phyloP scores from a whole-genome alignment of 2,888 invertebrate species.

The Unio delphinus region DNA sequence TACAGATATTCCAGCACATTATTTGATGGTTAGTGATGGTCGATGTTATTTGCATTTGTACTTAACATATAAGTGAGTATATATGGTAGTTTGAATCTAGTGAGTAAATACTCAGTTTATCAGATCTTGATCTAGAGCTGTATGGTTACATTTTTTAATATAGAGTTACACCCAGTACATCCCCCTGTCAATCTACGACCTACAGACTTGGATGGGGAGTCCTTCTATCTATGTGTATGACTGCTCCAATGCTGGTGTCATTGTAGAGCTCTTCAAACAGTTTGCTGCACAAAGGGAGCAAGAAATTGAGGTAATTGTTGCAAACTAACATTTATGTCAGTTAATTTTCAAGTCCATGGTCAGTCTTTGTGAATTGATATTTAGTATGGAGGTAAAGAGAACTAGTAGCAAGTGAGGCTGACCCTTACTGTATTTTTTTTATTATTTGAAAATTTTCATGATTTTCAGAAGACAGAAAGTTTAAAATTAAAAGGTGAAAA shows the following conservation, averaged over 20 bases:
- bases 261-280: constrained; percentile 80
- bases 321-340: background rate
- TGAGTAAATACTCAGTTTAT: background rate
- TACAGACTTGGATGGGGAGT: constrained; percentile 99
- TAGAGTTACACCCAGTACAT: constrained; percentile 99
- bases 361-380: background rate
- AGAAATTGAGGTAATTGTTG: constrained; percentile 56
- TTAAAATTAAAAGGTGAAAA: too few species aligned
- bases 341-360: background rate
- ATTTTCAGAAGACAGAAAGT: too few species aligned
- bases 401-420: too few species aligned
- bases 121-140: background rate
- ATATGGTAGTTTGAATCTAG: too few species aligned
- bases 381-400: too few species aligned
- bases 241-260: constrained; percentile 97
- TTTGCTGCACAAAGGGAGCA: constrained; percentile 65
- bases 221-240: constrained; percentile 99
- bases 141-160: constrained; percentile 39
- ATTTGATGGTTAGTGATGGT: too few species aligned
- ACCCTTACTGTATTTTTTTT: too few species aligned
- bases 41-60: too few species aligned
- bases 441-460: too few species aligned
- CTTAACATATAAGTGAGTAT: too few species aligned
- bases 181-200: constrained; percentile 96
- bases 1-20: too few species aligned